A percentile compares a stretch with the other conserved stretches of the same genome.
Conservation (phyloP, 1,140 invertebrate genomes). For the Drosophila grimshawi region DNA sequence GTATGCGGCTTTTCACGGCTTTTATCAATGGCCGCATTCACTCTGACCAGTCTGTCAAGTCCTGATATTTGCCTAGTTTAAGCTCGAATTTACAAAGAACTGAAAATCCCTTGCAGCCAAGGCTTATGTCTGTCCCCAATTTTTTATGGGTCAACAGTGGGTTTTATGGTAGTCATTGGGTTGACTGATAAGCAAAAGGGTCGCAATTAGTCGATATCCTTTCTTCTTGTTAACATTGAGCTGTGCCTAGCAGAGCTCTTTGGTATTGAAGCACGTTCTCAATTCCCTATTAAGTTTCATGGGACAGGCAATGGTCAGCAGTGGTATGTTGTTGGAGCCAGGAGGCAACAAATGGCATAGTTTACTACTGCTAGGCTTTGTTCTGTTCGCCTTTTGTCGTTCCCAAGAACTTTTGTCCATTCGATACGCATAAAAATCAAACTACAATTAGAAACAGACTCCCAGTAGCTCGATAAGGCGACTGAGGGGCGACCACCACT, state of each 20-base stretch:
- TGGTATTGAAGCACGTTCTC: conserved; percentile 60
- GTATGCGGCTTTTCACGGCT: not conserved
- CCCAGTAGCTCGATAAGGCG: conserved; percentile 23
- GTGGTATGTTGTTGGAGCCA: not conserved
- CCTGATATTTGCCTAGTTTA: not conserved
- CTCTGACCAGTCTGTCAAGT: not conserved
- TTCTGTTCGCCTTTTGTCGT: conserved; percentile 26
- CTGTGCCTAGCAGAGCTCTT: conserved; percentile 51
- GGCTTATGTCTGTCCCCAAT: conserved; percentile 36
- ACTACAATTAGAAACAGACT: conserved; percentile 76
- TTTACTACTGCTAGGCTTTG: conserved; percentile 19
- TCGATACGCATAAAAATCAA: conserved; percentile 80
- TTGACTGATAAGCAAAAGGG: conserved; percentile 63
- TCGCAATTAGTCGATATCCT: conserved; percentile 70
- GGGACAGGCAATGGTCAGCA: conserved; percentile 15
- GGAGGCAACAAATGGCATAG: conserved; percentile 44
- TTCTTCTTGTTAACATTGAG: conserved; percentile 48
- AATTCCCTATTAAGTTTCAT: conserved; percentile 66
- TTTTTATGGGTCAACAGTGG: conserved; percentile 11
- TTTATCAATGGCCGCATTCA: not conserved
- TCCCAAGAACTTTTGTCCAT: conserved; percentile 57
- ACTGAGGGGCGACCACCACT: conserved; percentile 23
- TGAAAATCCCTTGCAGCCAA: conserved; percentile 16
- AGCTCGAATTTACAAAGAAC: conserved; percentile 9
- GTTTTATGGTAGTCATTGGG: conserved; percentile 18